Conservation (phyloP, 2,113 vertebrate genomes). For the Phyllostomus hastatus region DNA sequence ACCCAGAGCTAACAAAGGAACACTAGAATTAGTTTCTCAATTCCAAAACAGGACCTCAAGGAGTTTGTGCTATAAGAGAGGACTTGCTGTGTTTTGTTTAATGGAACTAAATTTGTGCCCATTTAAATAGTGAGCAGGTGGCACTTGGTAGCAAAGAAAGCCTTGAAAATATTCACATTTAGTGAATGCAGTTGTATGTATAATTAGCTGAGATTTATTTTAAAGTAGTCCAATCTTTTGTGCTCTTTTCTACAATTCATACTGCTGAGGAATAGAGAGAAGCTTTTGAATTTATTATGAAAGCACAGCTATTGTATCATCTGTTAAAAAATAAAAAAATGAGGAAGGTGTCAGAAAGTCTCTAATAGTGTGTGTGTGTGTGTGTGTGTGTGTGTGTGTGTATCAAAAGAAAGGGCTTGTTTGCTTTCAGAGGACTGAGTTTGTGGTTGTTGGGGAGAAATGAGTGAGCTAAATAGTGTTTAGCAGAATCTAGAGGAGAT, state of each 20-base stretch:
- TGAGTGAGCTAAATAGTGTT: background rate
- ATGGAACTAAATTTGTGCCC: conserved; percentile 65
- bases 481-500: background rate
- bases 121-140: conserved; percentile 77
- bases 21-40: conserved; percentile 6
- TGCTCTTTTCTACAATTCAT: conserved; percentile 76
- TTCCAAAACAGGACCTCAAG: conserved; percentile 53
- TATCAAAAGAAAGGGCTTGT: background rate
- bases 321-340: conserved; percentile 12
- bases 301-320: conserved; percentile 48
- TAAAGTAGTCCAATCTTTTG: conserved; percentile 74
- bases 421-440: background rate
- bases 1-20: conserved; percentile 31
- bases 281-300: conserved; percentile 66
- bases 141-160: conserved; percentile 72
- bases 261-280: conserved; percentile 71
- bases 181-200: conserved; percentile 74
- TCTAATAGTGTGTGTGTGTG: background rate
- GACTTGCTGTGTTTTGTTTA: conserved; percentile 67
- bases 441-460: background rate
- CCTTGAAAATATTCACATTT: conserved; percentile 72
- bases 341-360: background rate
- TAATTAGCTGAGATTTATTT: conserved; percentile 80
- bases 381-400: too few relatives aligned
- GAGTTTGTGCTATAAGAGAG: conserved; percentile 1